A percentile compares a stretch with the other conserved stretches of the same genome.
phyloP scores from a whole-genome alignment of 2,113 vertebrate species.

The Chaetura pelagica region DNA sequence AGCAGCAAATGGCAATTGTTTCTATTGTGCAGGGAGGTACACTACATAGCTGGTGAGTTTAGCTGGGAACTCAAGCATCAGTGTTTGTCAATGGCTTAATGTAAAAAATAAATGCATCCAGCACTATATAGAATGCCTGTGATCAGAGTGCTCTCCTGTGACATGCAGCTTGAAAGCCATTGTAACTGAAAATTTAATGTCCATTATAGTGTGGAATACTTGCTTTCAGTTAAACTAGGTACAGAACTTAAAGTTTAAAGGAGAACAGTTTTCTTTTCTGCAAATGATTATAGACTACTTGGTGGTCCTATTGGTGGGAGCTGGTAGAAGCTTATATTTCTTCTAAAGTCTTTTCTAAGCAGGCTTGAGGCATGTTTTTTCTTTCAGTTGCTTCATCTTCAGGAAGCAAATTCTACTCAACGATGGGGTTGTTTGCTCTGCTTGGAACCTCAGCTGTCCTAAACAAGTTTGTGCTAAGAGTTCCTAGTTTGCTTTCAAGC shows the following conservation, averaged over 20 bases:
- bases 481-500: not conserved
- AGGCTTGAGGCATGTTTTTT: not conserved
- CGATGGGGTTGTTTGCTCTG: not conserved
- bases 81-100: not conserved
- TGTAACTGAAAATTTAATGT: not conserved
- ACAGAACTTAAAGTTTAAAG: not conserved
- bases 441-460: not conserved
- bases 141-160: not conserved
- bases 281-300: not conserved
- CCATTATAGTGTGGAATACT: not conserved
- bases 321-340: not conserved
- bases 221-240: not conserved
- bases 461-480: not conserved
- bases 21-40: not conserved
- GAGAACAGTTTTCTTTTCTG: not conserved
- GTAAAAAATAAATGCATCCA: not conserved
- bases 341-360: not conserved
- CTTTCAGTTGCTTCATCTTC: not conserved
- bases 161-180: not conserved
- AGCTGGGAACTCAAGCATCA: rapidly evolving
- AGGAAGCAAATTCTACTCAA: not conserved
- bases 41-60: not conserved
- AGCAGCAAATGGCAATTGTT: not conserved
- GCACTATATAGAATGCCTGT: not conserved
- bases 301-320: rapidly evolving